Evolutionary conservation across 2,797 vertebrate genomes (phyloP).

Genomic region (Diplodus sargus): DNA sequence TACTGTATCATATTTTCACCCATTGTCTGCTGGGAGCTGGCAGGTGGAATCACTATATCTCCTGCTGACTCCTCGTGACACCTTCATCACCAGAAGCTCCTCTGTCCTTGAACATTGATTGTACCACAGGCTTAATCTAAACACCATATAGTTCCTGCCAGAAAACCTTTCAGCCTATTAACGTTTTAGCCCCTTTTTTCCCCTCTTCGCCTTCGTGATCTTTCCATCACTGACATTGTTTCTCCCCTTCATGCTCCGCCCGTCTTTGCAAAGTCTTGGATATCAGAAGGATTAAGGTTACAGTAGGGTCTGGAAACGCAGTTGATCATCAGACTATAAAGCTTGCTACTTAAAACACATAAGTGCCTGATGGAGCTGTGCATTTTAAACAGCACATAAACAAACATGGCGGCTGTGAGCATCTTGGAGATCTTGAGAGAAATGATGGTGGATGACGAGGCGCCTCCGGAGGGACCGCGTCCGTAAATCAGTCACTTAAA

Average conservation of each 20-base stretch:
- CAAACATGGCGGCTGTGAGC: not conserved
- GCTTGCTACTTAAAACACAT: conserved; percentile 14
- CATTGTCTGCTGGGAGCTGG: conserved; percentile 67
- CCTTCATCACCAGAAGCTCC: conserved; percentile 72
- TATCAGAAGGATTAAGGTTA: conserved; percentile 40
- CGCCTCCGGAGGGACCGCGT: conserved; percentile 26
- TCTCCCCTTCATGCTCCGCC: conserved; percentile 17
- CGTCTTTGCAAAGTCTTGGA: conserved; percentile 11
- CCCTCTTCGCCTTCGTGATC: conserved; percentile 32
- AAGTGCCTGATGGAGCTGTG: not conserved
- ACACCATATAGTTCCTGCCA: conserved; percentile 69
- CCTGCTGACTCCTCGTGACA: conserved; percentile 65
- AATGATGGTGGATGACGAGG: conserved; percentile 15
- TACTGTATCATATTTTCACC: conserved; percentile 70
- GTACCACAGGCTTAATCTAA: conserved; percentile 68
- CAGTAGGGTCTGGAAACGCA: conserved; percentile 20
- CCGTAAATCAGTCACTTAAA: conserved; percentile 78
- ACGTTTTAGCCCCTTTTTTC: conserved; percentile 46
- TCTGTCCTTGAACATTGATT: conserved; percentile 79
- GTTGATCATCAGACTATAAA: conserved; percentile 30
- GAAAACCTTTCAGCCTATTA: conserved; percentile 77
- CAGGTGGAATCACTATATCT: conserved; percentile 71
- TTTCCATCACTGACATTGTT: conserved; percentile 62
- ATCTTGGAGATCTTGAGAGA: not conserved
- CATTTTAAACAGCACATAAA: conserved; percentile 20